Evolutionary conservation across 2,888 invertebrate species (phyloP), one percentile per base, ranked within the genome.

Genomic region (Caenorhabditis sulstoni): DNA sequence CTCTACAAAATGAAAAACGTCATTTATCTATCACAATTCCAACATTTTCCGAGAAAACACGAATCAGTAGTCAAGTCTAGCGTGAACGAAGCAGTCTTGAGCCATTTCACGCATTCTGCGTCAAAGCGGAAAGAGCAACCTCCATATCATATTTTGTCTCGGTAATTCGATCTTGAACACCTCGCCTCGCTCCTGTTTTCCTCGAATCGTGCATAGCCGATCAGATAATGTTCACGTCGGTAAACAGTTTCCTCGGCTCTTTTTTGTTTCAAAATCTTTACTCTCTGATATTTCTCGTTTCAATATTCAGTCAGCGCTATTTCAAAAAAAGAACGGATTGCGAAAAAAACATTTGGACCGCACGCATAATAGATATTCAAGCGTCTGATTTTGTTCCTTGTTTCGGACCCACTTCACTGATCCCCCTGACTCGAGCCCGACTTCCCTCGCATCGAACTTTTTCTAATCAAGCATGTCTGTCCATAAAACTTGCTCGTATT

Each of bases 1-100:
- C 44, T 57, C 62, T 62, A n/a, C 45, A 52, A 71, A 71, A 49
- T 71, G 37, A 45, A 71, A 62, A 61, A 62, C 62, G 57, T 73
- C 64, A 65, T 18, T 35, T 37, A 45, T 29, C 8, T 29, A 20
- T 37, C 14, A 57, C 44, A 64, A 70, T 70, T 70, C 53, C 37
- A 61, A 61, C 41, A n/a, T 73, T n/a, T 64, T 73, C 45, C 22
- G 18, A 44, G 73, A 71, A 61, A 70, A 16, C 39, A 50, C 37
- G 20, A 55, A 49, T 71, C 22, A 61, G 37, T 45, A 41, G 7
- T 55, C 35, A 50, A 64, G 39, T 62, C 58, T 57, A 73, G 64
- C 73, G 73, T 57, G 39, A 71, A 57, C 16, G 22, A 8, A 49
- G 18, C 41, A 14, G 44, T 41, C 16, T 29, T 29, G 29, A 29